phyloP scores from a whole-genome alignment of 2,113 vertebrate species.

The Microtus richardsoni region DNA sequence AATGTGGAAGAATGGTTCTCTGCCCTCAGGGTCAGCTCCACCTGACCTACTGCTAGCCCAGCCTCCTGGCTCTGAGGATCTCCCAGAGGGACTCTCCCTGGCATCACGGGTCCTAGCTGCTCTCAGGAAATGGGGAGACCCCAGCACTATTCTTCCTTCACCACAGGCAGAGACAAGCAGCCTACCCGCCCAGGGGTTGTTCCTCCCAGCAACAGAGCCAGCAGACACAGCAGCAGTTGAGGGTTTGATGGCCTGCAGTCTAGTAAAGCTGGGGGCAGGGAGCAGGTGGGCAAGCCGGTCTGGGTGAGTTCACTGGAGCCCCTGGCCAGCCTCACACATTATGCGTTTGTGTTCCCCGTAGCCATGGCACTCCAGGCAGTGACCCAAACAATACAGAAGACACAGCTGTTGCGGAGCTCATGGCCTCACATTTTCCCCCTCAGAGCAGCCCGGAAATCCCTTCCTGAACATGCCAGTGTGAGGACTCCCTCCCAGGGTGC shows the following conservation, averaged over 20 bases:
- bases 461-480: conserved; percentile 55
- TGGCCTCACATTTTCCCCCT: conserved; percentile 72
- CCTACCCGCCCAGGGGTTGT: neutral
- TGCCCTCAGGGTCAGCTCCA: neutral
- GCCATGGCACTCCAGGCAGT: conserved; percentile 69
- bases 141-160: neutral
- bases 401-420: conserved; percentile 77
- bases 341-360: conserved; percentile 67
- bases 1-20: neutral
- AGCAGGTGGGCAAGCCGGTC: conserved; percentile 70
- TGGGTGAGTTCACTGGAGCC: conserved; percentile 57
- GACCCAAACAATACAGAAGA: conserved; percentile 73
- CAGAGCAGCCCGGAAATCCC: conserved; percentile 71
- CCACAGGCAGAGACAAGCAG: neutral
- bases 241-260: conserved; percentile 30
- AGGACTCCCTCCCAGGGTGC: neutral
- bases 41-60: neutral
- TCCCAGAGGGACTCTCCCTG: neutral
- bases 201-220: neutral
- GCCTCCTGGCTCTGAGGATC: neutral
- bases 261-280: conserved; percentile 23
- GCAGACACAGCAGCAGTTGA: conserved; percentile 25
- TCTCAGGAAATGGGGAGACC: neutral
- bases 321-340: conserved; percentile 48
- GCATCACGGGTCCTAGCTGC: neutral